These are phyloP conservation scores for Lepidochrysops patricia DNA, from an alignment of 2,888 invertebrate species.

Conservation along the genomic window DNA sequence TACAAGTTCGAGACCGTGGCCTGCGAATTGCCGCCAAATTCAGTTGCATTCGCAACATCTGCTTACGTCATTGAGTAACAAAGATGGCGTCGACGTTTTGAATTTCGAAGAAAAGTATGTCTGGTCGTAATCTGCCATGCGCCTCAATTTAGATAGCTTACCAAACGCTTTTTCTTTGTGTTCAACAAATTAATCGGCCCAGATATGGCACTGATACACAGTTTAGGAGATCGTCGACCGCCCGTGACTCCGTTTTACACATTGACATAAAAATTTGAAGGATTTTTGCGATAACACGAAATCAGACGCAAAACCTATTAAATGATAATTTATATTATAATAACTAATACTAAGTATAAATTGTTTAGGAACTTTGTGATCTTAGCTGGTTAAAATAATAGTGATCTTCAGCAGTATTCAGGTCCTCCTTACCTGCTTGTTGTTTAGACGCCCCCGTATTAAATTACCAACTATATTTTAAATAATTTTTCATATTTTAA, in stretches of 20 bases:
- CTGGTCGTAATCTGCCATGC: neutral
- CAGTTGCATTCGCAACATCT: slow-evolving; percentile 22
- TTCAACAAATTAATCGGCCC: neutral
- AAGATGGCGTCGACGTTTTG: neutral
- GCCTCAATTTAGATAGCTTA: too few species aligned
- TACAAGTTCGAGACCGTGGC: slow-evolving; percentile 65
- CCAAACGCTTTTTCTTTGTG: neutral
- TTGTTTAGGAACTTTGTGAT: too few species aligned
- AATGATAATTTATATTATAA: too few species aligned
- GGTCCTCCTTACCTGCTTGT: too few species aligned
- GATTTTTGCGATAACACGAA: slow-evolving; percentile 59
- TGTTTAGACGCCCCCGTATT: too few species aligned
- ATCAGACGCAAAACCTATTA: slow-evolving; percentile 27
- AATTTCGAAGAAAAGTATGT: neutral
- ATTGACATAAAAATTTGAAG: slow-evolving; percentile 48
- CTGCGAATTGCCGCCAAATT: slow-evolving; percentile 34
- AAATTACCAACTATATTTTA: too few species aligned
- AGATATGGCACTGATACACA: slow-evolving; percentile 51
- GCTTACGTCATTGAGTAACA: neutral
- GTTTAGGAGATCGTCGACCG: slow-evolving; percentile 70
- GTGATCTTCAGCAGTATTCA: too few species aligned
- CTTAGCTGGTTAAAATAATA: too few species aligned
- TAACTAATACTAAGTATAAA: too few species aligned
- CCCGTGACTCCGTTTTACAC: slow-evolving; percentile 62
- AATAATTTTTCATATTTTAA: too few species aligned